Percentiles rank a stretch among this genome's conserved stretches.
These are phyloP conservation scores for Prinia subflava DNA, from an alignment of 2,113 vertebrate species.

Conservation along the genomic window DNA sequence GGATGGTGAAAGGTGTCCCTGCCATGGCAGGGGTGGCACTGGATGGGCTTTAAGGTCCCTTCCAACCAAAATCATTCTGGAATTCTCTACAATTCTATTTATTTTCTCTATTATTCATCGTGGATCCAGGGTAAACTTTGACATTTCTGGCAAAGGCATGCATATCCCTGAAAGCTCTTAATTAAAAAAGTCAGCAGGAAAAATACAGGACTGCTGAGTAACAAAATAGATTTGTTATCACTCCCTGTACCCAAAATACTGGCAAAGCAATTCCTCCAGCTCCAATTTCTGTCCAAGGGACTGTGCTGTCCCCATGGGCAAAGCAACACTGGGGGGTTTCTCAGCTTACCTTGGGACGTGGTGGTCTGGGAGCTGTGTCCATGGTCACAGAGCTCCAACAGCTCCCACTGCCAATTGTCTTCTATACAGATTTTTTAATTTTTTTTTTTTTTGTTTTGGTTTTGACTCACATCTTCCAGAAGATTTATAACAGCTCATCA, in stretches of 20 bases:
- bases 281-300: neutral
- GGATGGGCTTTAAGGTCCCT: neutral
- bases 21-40: too few species aligned
- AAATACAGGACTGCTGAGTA: neutral
- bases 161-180: neutral
- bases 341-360: neutral
- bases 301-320: neutral
- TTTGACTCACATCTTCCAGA: fast-evolving
- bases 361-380: neutral
- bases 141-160: neutral
- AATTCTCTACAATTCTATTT: neutral
- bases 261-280: neutral
- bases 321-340: neutral
- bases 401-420: neutral
- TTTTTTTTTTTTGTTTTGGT: too few species aligned
- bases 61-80: neutral
- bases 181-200: neutral
- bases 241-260: neutral
- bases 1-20: neutral
- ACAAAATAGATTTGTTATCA: neutral
- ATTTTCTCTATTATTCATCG: neutral
- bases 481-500: neutral
- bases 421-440: neutral
- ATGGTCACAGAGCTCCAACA: neutral
- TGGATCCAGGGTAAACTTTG: neutral